Base-by-base conservation (phyloP, 2,888 invertebrate genomes). In the Sthenelais limicola region DNA sequence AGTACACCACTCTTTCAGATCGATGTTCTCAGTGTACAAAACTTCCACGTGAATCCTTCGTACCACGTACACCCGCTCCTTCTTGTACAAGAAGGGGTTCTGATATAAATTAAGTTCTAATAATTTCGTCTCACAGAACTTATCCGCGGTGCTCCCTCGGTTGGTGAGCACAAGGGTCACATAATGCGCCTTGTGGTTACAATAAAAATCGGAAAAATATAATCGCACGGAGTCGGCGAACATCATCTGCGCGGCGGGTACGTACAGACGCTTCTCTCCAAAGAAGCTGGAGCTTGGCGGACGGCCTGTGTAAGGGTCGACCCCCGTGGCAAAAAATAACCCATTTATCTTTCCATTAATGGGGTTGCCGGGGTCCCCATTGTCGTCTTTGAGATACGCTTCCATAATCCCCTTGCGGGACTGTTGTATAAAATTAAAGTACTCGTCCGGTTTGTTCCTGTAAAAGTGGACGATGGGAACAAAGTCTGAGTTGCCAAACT, bases 191-290 rank as follows among this genome's bases (percentile, higher is more conserved):
- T 24, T 35, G 38, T 38, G 43, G 62, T 62, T 62, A 21, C 62
- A 62, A 43, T 62, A 62, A 26, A 38, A 62, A 43, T 62, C 62
- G 21, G 62, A 35, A 18, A 62, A 62, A 43, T 62, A 62, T 21
- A 62, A 43, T 26, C 38, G n/a, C 3, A 62, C 62, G 21, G 62
- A 62, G 38, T 62, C 62, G 38, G 35, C 62, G 24, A 35, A 35
- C 38, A 62, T 15, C 9, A 62, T 15, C 4, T 9, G 2, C 24
- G 62, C 62, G 2, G 62, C 62, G 12, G 62, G 62, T 4, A 62
- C 38, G 35, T 62, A 62, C 38, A 62, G 38, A 1, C 62, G 62
- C 24, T 24, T 15, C 4, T 24, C 24, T 15, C 62, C 62, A 26
- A 62, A 62, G 38, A 24, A 7, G 21, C 38, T 38, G 3, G 38